Base-by-base conservation (phyloP, 1,140 invertebrate genomes). In the Carcinoscorpius rotundicauda region DNA sequence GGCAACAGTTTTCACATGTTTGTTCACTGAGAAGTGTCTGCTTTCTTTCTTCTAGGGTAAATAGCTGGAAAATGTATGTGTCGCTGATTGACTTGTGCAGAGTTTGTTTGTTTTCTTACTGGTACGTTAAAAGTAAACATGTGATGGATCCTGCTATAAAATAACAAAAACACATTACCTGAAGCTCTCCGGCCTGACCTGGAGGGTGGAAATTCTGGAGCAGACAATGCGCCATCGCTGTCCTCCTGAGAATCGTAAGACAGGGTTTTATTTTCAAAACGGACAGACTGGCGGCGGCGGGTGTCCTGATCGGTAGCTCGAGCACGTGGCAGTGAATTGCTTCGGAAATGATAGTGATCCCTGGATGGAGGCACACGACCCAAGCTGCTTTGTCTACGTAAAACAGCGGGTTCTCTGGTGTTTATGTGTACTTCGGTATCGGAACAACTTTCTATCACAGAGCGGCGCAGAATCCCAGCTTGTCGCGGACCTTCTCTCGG, bases 201-300 rank as follows among this genome's bases (percentile, higher is more conserved):
- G 6, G 64, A 53, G 6, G 66, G 64, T 58, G 77, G 73, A 70
- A 78, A 72, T 79, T 91, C 88, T 4, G 88, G 88, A 52, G 88
- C 88, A 56, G 87, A 89, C 49, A 89, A 79, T 59, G 87, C 86
- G 53, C 88, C 87, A 76, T 91, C 88, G 69, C 85, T 86, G 71
- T 91, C 88, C 72, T 89, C 87, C 75, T 87, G 83, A 66, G 73
- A 82, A 78, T 91, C 85, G 72, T 87, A 80, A 70, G 87, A 85
- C 76, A 89, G 78, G 63, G 87, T 11, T 61, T 65, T 66, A 51
- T 64, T 66, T 55, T 70, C 69, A 66, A 75, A 69, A 49, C 71
- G 52, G 48, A 70, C 68, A 67, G 68, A 61, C 65, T 68, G 62
- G 59, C 67, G 64, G 49, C 69, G 68, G 10, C 67, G 66, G 50